Evolutionary conservation across 2,888 invertebrate genomes (phyloP), one percentile per base, ranked within the genome.

Genomic region (Tinea pellionella): DNA sequence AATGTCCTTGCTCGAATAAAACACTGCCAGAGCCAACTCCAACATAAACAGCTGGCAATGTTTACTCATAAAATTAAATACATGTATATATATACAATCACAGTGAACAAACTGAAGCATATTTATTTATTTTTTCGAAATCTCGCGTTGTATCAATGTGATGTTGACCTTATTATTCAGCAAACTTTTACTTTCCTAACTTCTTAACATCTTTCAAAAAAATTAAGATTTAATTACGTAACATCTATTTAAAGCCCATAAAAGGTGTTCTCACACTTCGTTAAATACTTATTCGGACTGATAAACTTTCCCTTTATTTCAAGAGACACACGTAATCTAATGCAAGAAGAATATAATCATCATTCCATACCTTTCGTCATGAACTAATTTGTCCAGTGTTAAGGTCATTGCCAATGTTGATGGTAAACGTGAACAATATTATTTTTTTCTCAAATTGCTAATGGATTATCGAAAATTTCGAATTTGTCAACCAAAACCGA

Each of bases 301-400:
- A 47, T 47, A 47, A 75, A 81, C 80, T 82, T 84, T 82, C 80
- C 75, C 78, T 71, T 71, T 66, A 67, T 70, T 47, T 47, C n/a
- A 47, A 47, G 42, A 42, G 64, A 66, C 67, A 68, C 68, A 69
- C 63, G 64, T 64, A 66, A 62, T 63, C 62, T 47, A 16, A 13
- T n/a, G 29, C 53, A 64, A 65, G 61, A 16, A 15, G 15, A 47
- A 15, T n/a, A 47, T 47, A 47, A 47, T 4, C n/a, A 47, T 47
- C 13, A 47, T 47, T 58, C 55, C 43, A 72, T 78, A 86, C 87
- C 87, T 85, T 67, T 86, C 82, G 66, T 82, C 77, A 67, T 87
- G 85, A 61, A 79, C 74, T 64, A 87, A 73, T 71, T 79, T 84
- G 62, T 86, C 84, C 68, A 78, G 79, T 65, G 86, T 79, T 66